These are phyloP conservation scores for Morelia viridis DNA, from an alignment of 2,797 vertebrate species.

Conservation along the genomic window DNA sequence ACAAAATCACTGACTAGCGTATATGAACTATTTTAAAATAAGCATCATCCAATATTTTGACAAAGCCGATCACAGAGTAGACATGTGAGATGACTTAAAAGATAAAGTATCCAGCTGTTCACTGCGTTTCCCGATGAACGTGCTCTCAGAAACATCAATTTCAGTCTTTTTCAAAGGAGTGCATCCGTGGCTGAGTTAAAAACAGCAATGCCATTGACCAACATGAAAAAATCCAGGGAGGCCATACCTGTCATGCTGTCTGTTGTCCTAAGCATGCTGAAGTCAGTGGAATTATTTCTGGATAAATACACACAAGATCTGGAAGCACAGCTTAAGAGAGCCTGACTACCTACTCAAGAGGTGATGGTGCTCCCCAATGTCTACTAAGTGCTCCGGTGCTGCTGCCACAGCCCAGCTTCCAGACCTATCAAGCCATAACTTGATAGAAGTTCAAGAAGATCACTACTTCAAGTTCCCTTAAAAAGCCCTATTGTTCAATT, in stretches of 20 bases:
- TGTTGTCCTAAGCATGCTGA: too few relatives aligned
- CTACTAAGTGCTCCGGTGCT: background rate
- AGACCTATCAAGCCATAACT: background rate
- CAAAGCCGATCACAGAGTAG: background rate
- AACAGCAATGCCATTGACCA: background rate
- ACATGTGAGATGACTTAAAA: background rate
- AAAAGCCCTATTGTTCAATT: background rate
- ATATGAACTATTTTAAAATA: background rate
- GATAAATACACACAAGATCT: background rate
- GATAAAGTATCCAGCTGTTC: too few relatives aligned
- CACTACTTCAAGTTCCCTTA: background rate
- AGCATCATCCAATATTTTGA: background rate
- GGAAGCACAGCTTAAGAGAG: background rate
- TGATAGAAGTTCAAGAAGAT: background rate
- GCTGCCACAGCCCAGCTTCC: background rate
- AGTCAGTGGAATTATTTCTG: background rate
- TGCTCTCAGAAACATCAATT: background rate
- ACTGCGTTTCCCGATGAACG: background rate
- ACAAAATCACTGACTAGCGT: background rate
- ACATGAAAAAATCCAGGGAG: background rate
- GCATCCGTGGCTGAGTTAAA: background rate
- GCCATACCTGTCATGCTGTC: background rate
- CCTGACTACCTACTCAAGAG: background rate
- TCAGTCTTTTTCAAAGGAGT: background rate
- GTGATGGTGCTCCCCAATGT: background rate